Conservation (phyloP, 2,113 vertebrate species). For the Pterocles orientalis region DNA sequence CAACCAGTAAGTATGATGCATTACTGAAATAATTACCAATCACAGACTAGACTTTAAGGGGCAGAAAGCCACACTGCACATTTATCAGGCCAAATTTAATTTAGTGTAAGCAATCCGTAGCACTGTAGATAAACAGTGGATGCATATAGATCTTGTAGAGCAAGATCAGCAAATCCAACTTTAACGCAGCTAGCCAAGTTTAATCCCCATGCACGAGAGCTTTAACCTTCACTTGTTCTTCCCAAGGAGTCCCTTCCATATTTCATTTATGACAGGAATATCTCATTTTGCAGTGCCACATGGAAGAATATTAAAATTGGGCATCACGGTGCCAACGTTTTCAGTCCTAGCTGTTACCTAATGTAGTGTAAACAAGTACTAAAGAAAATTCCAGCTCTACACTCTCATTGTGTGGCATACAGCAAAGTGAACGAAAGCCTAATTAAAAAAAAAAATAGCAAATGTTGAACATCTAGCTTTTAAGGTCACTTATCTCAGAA, state of each 20-base stretch:
- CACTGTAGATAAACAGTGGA: neutral
- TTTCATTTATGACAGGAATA: neutral
- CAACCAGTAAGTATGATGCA: conserved; percentile 36
- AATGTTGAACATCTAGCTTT: neutral
- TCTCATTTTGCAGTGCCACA: neutral
- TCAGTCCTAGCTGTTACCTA: neutral
- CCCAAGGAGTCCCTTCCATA: neutral
- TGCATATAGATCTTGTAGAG: neutral
- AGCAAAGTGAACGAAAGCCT: neutral
- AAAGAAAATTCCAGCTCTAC: neutral
- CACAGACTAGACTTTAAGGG: neutral
- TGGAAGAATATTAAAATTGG: neutral
- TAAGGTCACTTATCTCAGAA: neutral
- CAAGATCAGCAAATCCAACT: neutral
- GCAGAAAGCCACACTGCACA: neutral
- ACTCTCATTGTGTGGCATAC: neutral
- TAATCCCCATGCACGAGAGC: neutral
- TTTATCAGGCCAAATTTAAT: neutral
- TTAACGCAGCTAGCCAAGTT: neutral
- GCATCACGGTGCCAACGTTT: neutral
- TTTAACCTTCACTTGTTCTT: neutral
- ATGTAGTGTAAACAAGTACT: neutral
- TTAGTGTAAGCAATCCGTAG: neutral
- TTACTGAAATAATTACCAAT: neutral
- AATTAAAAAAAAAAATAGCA: neutral